Evolutionary conservation across 2,888 invertebrate species (phyloP), one percentile per base, ranked within the genome.

Genomic region (Axea sp.): DNA sequence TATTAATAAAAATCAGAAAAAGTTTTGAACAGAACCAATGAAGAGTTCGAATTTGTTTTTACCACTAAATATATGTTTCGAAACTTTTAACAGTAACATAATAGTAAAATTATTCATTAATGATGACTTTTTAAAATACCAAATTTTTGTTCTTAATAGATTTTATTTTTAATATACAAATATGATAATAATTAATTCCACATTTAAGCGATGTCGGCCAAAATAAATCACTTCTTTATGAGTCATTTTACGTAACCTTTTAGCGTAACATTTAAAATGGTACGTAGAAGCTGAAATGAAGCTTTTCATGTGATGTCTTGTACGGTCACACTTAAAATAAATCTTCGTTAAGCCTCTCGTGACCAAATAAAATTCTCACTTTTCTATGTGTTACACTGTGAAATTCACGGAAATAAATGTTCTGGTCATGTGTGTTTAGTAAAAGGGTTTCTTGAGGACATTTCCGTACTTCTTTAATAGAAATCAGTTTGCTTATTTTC

Each of bases 331-430:
- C 49, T 49, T 49, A 49, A 43, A 31, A 49, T 33, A 49, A 33
- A 49, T 49, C 51, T 35, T 51, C 35, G 26, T 35, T 51, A 53
- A 37, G 35, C 17, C 53, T 22, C 53, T 35, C 26, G 51, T 22
- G 35, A 51, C 24, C 35, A n/a, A 33, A 35, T 51, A 33, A 35
- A 51, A 51, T 51, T 22, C 26, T 15, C 15, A 35, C 2, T 9
- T 4, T 31, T 31, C 11, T 3, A 45, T 19, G 7, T 43, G 26
- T 7, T 6, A 22, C 26, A 19, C 39, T 7, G 9, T 15, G 26
- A 19, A 11, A 31, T 15, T 30, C 31, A 31, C 31, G 31, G 26
- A 14, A 8, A 30, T 30, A 47, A 8, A 31, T 12, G 12, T 28
- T 6, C 28, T 1, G 15, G 24, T 26, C 15, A 8, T 51, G 51